Percentiles rank a stretch among this genome's conserved stretches.
These are phyloP conservation scores for Notarius lentiginosus DNA, from an alignment of 2,113 vertebrate genomes.

Conservation along the genomic window DNA sequence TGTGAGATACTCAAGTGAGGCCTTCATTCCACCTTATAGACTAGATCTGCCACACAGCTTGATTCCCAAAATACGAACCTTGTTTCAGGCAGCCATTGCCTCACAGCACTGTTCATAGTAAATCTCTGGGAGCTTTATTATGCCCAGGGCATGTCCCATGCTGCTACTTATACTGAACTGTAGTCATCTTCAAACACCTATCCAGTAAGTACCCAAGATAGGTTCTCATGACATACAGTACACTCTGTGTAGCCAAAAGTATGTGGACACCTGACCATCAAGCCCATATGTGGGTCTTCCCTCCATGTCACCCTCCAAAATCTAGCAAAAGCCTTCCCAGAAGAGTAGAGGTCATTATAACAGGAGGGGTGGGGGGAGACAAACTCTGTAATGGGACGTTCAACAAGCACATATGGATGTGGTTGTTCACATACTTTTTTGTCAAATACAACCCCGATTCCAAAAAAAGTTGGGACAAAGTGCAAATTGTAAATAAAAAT, in stretches of 20 bases:
- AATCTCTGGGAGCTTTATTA: not conserved
- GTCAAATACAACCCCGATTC: no score
- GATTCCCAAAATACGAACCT: not conserved
- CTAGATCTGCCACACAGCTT: not conserved
- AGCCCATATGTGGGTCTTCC: not conserved
- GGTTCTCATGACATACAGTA: not conserved
- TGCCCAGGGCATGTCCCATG: not conserved
- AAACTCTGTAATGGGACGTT: no score
- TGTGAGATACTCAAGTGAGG: not conserved
- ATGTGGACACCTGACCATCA: not conserved
- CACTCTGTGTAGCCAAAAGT: not conserved
- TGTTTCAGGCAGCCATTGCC: not conserved
- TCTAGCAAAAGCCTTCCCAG: not conserved
- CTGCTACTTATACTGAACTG: not conserved
- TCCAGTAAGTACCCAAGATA: not conserved
- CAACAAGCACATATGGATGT: no score
- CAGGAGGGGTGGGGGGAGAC: no score
- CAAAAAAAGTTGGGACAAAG: no score
- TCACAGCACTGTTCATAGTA: not conserved
- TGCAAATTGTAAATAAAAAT: no score
- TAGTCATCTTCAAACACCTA: not conserved
- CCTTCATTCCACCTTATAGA: not conserved
- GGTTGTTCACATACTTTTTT: no score
- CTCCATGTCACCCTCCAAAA: not conserved
- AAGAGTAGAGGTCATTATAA: not conserved